Evolutionary conservation across 2,888 invertebrate genomes (phyloP).

Genomic region (Phalera bucephala): DNA sequence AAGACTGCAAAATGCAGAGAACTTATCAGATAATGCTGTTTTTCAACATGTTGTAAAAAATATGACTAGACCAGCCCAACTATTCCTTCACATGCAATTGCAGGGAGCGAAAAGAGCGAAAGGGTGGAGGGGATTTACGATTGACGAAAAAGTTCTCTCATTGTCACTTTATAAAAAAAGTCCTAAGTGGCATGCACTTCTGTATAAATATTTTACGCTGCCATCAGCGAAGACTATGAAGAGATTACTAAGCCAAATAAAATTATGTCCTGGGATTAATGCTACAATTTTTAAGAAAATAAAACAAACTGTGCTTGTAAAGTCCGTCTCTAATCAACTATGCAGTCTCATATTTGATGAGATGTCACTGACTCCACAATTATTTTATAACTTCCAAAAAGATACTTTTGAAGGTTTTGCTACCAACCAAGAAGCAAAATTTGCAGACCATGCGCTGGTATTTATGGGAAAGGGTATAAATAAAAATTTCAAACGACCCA

Average conservation of each 20-base stretch:
- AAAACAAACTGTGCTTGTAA: conserved; percentile 2
- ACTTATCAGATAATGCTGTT: too few species aligned
- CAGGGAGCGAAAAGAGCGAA: too few species aligned
- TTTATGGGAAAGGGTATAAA: conserved; percentile 15
- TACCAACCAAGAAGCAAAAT: background rate
- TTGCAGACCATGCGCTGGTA: conserved; percentile 8
- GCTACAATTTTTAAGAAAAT: conserved; percentile 4
- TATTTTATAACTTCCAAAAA: conserved; percentile 7
- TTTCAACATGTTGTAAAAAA: background rate
- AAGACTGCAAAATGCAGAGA: too few species aligned
- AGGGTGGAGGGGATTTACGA: too few species aligned
- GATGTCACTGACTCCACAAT: conserved; percentile 13
- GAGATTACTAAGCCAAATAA: background rate
- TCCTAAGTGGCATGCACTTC: background rate
- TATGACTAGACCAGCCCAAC: background rate
- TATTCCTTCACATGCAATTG: background rate
- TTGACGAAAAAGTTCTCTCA: background rate
- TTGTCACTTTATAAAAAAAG: background rate
- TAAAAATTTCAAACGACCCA: conserved; percentile 13
- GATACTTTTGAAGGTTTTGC: conserved; percentile 3
- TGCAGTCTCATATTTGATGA: conserved; percentile 16
- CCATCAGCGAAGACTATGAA: background rate
- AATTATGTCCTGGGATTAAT: conserved; percentile 6
- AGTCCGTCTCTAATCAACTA: background rate
- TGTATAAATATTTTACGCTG: background rate